Conservation (phyloP, 2,113 vertebrate species). For the Vombatus ursinus region DNA sequence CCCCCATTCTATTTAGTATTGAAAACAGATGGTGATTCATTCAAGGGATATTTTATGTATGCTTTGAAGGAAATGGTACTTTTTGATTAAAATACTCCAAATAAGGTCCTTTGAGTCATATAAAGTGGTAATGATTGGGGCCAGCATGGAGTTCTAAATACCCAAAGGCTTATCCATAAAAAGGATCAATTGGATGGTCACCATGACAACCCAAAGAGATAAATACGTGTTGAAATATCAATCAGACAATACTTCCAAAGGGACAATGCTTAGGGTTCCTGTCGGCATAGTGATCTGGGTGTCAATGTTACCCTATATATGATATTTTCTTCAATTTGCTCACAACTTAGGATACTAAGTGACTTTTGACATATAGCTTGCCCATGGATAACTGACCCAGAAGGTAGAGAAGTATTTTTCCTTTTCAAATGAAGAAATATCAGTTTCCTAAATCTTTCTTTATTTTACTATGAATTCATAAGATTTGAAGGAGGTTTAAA, state of each 20-base stretch:
- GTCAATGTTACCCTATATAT: accelerated
- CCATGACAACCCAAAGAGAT: neutral
- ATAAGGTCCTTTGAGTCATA: slow-evolving; percentile 28
- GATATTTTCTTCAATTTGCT: neutral
- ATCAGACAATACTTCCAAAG: neutral
- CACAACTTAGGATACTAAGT: neutral
- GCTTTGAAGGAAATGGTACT: slow-evolving; percentile 40
- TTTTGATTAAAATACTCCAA: slow-evolving; percentile 67
- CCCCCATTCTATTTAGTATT: slow-evolving; percentile 28
- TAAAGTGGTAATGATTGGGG: neutral
- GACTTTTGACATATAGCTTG: neutral
- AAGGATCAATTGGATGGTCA: neutral
- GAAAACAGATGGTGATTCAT: slow-evolving; percentile 61
- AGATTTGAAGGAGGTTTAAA: neutral
- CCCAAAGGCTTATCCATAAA: neutral
- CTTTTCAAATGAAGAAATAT: slow-evolving; percentile 17
- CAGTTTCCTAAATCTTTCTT: neutral
- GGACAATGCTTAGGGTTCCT: neutral
- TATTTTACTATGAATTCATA: neutral
- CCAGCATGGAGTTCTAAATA: accelerated
- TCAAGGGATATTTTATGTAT: slow-evolving; percentile 55
- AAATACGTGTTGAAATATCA: neutral
- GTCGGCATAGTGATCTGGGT: accelerated
- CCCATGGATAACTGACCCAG: neutral
- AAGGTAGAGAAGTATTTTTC: neutral